Percentiles rank a stretch among this genome's conserved stretches.
Conservation (phyloP, 1,140 invertebrate genomes). For the Lepidurus arcticus region DNA sequence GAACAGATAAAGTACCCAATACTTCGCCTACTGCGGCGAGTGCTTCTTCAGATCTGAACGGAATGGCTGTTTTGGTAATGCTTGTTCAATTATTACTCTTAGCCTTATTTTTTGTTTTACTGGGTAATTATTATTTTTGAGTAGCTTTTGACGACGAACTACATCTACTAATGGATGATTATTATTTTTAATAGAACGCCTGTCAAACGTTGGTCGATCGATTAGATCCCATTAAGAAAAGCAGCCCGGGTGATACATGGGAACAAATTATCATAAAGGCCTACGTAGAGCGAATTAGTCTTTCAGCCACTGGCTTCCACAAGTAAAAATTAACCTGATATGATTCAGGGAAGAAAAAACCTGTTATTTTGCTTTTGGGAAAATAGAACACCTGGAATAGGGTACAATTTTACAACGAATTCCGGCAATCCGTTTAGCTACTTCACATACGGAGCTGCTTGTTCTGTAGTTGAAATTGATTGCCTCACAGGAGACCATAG, state of each 20-base stretch:
- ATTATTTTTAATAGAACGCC: neutral
- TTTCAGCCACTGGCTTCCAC: slow-evolving; percentile 83
- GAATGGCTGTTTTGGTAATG: slow-evolving; percentile 80
- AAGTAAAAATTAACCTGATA: slow-evolving; percentile 41
- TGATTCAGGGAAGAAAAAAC: slow-evolving; percentile 20
- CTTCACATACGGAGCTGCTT: slow-evolving; percentile 71
- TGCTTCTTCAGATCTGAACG: slow-evolving; percentile 85
- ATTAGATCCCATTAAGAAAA: slow-evolving; percentile 66
- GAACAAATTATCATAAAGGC: slow-evolving; percentile 76
- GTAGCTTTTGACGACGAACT: neutral
- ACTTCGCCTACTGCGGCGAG: slow-evolving; percentile 88
- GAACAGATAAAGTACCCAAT: slow-evolving; percentile 91
- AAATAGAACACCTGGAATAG: slow-evolving; percentile 63
- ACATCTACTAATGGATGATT: no score
- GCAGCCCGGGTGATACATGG: slow-evolving; percentile 75
- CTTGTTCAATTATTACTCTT: slow-evolving; percentile 22
- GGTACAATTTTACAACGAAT: slow-evolving; percentile 66
- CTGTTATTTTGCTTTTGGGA: slow-evolving; percentile 1
- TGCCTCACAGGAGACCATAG: slow-evolving; percentile 82
- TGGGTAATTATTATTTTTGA: neutral
- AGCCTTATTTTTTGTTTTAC: neutral
- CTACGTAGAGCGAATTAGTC: slow-evolving; percentile 69
- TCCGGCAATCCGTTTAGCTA: slow-evolving; percentile 69
- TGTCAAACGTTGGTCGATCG: slow-evolving; percentile 57
- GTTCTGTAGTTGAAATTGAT: slow-evolving; percentile 79